Evolutionary conservation across 2,797 vertebrate species (phyloP).

Genomic region (Microctenopoma steveboyesi): DNA sequence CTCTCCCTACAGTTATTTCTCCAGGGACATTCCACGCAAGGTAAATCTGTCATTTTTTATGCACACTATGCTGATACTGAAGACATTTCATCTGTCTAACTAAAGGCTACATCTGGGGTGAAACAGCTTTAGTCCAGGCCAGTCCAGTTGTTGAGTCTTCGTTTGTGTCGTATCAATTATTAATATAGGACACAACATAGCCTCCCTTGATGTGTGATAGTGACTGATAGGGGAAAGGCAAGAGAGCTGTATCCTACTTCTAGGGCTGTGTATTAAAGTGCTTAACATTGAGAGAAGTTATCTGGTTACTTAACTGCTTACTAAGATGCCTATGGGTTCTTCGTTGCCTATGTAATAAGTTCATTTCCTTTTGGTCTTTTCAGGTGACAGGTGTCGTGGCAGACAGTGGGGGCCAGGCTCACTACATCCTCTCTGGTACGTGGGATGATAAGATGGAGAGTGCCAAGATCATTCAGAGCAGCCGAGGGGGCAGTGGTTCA

Average conservation of each 20-base stretch:
- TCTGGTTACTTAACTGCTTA: neutral
- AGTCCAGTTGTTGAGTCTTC: conserved; percentile 3
- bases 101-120: no score
- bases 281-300: no score
- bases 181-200: conserved; percentile 18
- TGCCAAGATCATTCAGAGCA: conserved; percentile 87
- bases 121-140: no score
- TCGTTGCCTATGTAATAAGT: neutral
- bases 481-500: conserved; percentile 83
- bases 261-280: no score
- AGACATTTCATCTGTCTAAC: no score
- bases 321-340: neutral
- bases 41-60: conserved; percentile 71
- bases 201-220: neutral
- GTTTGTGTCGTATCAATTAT: conserved; percentile 7
- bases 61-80: conserved; percentile 2
- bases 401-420: conserved; percentile 87
- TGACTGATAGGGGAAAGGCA: conserved; percentile 10
- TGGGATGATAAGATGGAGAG: conserved; percentile 99
- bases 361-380: neutral
- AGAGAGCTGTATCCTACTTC: neutral
- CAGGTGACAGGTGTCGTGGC: conserved; percentile 96
- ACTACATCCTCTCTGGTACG: conserved; percentile 92
- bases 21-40: conserved; percentile 96
- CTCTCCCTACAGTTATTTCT: conserved; percentile 98